Percentiles rank a stretch among this genome's conserved stretches.
Conservation (phyloP, 2,797 vertebrate genomes). For the Bufotes viridis region DNA sequence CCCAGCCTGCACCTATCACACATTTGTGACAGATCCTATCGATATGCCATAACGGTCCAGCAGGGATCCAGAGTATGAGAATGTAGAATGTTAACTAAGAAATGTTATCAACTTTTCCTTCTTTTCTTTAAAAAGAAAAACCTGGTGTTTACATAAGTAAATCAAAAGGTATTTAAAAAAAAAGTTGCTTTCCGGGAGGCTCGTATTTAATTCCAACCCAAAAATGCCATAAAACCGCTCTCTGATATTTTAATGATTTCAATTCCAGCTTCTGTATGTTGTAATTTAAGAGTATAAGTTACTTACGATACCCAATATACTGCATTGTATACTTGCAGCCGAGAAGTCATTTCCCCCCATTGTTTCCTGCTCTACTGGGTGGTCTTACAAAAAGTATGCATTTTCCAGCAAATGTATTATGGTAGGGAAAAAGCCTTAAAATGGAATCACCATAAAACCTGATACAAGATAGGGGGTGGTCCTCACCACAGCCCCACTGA, state of each 20-base stretch:
- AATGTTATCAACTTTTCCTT: not conserved
- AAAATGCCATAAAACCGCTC: constrained; percentile 1
- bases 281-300: not conserved
- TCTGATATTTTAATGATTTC: constrained; percentile 19
- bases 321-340: not conserved
- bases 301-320: constrained; percentile 2
- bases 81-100: not conserved
- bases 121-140: not conserved
- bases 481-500: not conserved
- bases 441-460: not conserved
- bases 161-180: not conserved
- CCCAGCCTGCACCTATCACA: no score
- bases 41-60: no score
- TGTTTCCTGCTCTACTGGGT: not conserved
- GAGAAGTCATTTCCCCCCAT: not conserved
- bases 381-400: constrained; percentile 1
- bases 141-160: not conserved
- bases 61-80: not conserved
- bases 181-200: not conserved
- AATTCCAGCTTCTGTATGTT: constrained; percentile 11
- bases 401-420: not conserved
- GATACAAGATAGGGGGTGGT: not conserved
- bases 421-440: not conserved
- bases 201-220: constrained; percentile 7
- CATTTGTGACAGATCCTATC: no score